phyloP scores from a whole-genome alignment of 2,113 vertebrate genomes.

The Centrocercus urophasianus region DNA sequence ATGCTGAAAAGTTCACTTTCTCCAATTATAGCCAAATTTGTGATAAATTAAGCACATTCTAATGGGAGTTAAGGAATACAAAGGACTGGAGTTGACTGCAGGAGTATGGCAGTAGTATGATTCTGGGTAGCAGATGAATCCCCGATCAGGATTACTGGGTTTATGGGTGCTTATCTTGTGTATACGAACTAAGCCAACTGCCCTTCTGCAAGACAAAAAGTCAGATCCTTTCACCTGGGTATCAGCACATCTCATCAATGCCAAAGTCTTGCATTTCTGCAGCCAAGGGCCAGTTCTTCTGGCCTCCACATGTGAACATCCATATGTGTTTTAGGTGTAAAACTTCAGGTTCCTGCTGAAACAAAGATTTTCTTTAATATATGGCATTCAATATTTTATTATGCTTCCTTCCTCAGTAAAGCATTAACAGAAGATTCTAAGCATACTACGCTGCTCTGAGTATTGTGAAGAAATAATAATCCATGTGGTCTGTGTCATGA shows the following conservation, averaged over 20 bases:
- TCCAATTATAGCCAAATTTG: background rate
- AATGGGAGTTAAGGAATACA: background rate
- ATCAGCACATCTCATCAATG: background rate
- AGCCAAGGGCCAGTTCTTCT: background rate
- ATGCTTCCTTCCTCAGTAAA: background rate
- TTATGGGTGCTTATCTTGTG: background rate
- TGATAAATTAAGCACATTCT: background rate
- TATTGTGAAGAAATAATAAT: background rate
- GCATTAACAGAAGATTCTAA: background rate
- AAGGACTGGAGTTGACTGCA: background rate
- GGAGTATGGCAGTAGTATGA: background rate
- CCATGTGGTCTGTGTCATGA: background rate
- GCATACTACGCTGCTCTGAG: background rate
- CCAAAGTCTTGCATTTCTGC: background rate
- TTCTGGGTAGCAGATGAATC: background rate
- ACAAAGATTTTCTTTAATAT: background rate
- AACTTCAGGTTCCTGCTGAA: background rate
- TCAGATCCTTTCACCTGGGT: background rate
- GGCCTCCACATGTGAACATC: background rate
- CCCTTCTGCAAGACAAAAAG: background rate
- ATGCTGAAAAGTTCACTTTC: background rate
- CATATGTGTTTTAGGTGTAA: background rate
- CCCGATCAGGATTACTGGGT: background rate
- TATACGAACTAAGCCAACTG: background rate
- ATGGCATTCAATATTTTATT: background rate